Evolutionary conservation across 2,888 invertebrate species (phyloP).

Genomic region (Isotomurus palustris): DNA sequence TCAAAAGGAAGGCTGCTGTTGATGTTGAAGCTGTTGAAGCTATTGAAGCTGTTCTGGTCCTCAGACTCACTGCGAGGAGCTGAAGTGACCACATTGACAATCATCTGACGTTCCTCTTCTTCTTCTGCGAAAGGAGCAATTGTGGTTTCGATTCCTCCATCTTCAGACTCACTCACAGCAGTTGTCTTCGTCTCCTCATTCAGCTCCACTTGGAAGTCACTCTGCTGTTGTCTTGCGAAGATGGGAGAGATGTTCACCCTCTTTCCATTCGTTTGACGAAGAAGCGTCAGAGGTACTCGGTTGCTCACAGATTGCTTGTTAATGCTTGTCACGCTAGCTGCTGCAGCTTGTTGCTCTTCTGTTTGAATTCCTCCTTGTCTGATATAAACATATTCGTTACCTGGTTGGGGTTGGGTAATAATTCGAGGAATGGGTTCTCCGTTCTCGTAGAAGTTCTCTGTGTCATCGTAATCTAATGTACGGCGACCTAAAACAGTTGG

Average conservation of each 20-base stretch:
- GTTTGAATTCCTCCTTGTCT: conserved; percentile 20
- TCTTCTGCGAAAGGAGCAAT: conserved; percentile 25
- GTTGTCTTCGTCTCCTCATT: background rate
- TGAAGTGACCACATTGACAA: conserved; percentile 42
- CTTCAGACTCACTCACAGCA: background rate
- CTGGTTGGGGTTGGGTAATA: conserved; percentile 35
- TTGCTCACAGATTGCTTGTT: conserved; percentile 35
- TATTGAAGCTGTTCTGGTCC: conserved; percentile 13
- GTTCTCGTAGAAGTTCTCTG: conserved; percentile 19
- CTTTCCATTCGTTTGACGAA: conserved; percentile 41
- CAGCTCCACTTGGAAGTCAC: background rate
- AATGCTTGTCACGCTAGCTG: conserved; percentile 34
- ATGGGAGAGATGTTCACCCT: conserved; percentile 43
- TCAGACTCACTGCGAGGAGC: conserved; percentile 32
- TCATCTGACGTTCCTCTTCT: conserved; percentile 25
- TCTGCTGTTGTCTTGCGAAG: conserved; percentile 20
- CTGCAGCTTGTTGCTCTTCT: conserved; percentile 12
- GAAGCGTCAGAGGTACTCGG: conserved; percentile 38
- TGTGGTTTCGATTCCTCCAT: conserved; percentile 17
- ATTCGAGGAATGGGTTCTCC: conserved; percentile 16
- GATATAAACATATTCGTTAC: conserved; percentile 42
- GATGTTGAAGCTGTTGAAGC: conserved; percentile 16
- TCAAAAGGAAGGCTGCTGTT: conserved; percentile 7
- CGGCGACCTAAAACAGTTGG: conserved; percentile 29
- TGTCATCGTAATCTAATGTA: conserved; percentile 28